These are phyloP conservation scores for Chirona hameri DNA, from an alignment of 2,888 invertebrate genomes.

Conservation along the genomic window DNA sequence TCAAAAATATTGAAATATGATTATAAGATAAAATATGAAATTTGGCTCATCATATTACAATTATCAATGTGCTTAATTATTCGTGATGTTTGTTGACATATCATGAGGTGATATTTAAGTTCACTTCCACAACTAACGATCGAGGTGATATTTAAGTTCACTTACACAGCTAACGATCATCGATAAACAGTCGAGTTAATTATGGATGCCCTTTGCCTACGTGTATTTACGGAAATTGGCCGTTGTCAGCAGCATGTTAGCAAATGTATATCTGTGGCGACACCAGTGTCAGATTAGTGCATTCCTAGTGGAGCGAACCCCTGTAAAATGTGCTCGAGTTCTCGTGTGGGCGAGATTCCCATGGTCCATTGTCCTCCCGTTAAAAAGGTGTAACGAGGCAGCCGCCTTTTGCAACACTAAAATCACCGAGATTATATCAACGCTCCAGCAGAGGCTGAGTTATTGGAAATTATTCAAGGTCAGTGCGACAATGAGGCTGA, in stretches of 20 bases:
- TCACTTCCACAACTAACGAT: too few species aligned
- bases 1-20: too few species aligned
- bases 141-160: too few species aligned
- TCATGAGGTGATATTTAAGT: too few species aligned
- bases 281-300: not conserved
- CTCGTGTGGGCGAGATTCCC: conserved; percentile 23
- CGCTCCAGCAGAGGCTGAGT: conserved; percentile 8
- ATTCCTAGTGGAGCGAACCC: not conserved
- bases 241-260: not conserved
- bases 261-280: not conserved
- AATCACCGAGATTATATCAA: conserved; percentile 6
- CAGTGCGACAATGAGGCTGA: conserved; percentile 2
- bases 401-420: not conserved
- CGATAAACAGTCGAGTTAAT: too few species aligned
- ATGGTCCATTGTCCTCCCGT: conserved; percentile 5
- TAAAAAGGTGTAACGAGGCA: conserved; percentile 9
- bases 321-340: conserved; percentile 8
- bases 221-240: too few species aligned
- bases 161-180: too few species aligned
- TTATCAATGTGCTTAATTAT: too few species aligned
- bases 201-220: too few species aligned
- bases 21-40: too few species aligned
- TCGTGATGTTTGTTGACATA: too few species aligned
- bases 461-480: conserved; percentile 27
- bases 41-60: too few species aligned